Base-by-base conservation (phyloP, 64 coral and sea anemone species). In the Actinia tenebrosa region DNA sequence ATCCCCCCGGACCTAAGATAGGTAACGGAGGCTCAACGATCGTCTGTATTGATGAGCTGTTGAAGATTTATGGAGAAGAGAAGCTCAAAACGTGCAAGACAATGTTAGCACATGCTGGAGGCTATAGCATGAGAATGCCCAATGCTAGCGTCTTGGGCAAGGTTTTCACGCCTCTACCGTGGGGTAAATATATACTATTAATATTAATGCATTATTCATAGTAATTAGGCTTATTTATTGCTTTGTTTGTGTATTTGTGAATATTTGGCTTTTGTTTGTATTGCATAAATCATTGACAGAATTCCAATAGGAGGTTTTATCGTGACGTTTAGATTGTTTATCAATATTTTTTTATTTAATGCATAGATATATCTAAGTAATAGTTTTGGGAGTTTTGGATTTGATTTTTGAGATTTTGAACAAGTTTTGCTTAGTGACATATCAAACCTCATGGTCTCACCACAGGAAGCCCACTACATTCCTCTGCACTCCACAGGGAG, bases 101-200 rank as follows among this genome's bases (percentile, higher is more conserved):
- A 6, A 84, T 99, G 44, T 87, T 99, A 82, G 80, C 91, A 19
- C 97, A 94, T 77, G 97, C 97, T 42, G 97, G 97, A 10, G 97
- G 97, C 3, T 99, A 92, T 22, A 99, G 97, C 45, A 93, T 93
- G 42, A 85, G 97, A 43, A 72, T 99, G 64, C 97, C 97, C 3
- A 99, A 92, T 88, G 93, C 97, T 6, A 99, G 97, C 80, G 86
- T 99, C 8, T 90, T 99, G 0, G 97, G 97, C 8, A 99, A 99
- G 85, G 92, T 95, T 23, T 99, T 99, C 30, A 93, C 93, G 19
- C 93, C 97, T 58, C 86, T 99, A 64, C 97, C 97, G 13, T 89
- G 86, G 88, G 97, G 97, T 95, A 87, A 75, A 86, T 71, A 87
- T 7, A 77, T 10, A 37, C 17, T 22, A 5, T 23, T 13, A 3